Conservation (phyloP, 1,140 invertebrate genomes). For the Heliconius eleuchia region DNA sequence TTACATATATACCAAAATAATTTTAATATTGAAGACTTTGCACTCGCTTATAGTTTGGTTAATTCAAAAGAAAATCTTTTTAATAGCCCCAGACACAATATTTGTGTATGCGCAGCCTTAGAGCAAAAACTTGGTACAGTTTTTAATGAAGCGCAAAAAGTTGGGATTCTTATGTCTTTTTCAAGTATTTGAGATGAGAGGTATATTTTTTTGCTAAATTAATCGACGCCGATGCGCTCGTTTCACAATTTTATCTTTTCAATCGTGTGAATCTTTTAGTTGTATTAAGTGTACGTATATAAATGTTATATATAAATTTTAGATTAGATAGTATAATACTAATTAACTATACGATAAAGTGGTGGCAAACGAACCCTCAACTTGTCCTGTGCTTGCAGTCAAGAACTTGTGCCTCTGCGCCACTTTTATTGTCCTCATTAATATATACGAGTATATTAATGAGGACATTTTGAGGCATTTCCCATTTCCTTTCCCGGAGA, state of each 20-base stretch:
- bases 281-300: not conserved
- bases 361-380: too few relatives aligned
- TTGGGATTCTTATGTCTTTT: constrained; percentile 16
- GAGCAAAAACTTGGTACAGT: constrained; percentile 17
- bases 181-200: constrained; percentile 25
- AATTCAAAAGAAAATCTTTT: not conserved
- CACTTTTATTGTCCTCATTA: too few relatives aligned
- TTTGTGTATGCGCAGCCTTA: not conserved
- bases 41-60: not conserved
- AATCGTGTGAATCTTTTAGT: constrained; percentile 4
- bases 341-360: too few relatives aligned
- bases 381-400: too few relatives aligned
- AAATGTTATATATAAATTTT: not conserved
- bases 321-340: not conserved
- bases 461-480: too few relatives aligned
- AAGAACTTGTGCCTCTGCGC: too few relatives aligned
- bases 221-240: not conserved
- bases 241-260: constrained; percentile 14
- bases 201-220: constrained; percentile 21
- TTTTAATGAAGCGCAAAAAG: constrained; percentile 32
- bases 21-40: too few relatives aligned
- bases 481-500: too few relatives aligned
- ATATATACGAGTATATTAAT: too few relatives aligned
- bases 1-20: too few relatives aligned
- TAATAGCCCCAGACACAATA: not conserved